A percentile compares a stretch with the other conserved stretches of the same genome.
Conservation (phyloP, 2,113 vertebrate species). For the Mohoua ochrocephala region DNA sequence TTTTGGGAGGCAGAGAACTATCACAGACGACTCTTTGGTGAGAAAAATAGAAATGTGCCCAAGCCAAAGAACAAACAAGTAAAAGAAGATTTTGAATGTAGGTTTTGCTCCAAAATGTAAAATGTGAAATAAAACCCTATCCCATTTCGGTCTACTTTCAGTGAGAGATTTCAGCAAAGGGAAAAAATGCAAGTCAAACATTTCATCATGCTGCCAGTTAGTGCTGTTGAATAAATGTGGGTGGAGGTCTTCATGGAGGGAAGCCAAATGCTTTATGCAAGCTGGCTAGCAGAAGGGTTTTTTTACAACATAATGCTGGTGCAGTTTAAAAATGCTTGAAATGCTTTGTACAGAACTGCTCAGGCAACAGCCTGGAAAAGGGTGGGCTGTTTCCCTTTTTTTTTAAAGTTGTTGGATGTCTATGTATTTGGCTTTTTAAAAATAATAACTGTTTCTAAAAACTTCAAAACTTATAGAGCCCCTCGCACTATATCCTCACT, state of each 20-base stretch:
- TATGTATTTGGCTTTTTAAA: background rate
- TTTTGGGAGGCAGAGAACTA: background rate
- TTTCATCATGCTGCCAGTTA: background rate
- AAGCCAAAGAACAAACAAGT: background rate
- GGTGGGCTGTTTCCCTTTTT: background rate
- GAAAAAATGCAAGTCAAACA: background rate
- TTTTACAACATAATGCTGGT: background rate
- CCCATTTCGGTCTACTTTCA: background rate
- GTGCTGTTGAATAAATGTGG: conserved; percentile 2
- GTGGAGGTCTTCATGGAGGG: conserved; percentile 23
- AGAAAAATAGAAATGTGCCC: background rate
- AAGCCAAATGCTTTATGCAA: conserved; percentile 32
- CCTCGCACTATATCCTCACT: background rate
- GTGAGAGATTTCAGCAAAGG: background rate
- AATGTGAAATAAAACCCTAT: background rate
- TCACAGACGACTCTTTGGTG: background rate
- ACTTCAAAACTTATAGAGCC: background rate
- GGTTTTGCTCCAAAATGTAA: background rate
- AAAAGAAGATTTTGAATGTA: background rate
- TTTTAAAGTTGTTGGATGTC: background rate
- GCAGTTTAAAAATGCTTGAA: background rate
- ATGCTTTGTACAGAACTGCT: background rate
- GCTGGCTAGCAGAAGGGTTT: background rate
- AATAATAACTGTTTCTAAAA: background rate
- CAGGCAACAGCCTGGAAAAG: conserved; percentile 9